Conservation (phyloP, 2,797 vertebrate species). For the Cyprinella venusta region DNA sequence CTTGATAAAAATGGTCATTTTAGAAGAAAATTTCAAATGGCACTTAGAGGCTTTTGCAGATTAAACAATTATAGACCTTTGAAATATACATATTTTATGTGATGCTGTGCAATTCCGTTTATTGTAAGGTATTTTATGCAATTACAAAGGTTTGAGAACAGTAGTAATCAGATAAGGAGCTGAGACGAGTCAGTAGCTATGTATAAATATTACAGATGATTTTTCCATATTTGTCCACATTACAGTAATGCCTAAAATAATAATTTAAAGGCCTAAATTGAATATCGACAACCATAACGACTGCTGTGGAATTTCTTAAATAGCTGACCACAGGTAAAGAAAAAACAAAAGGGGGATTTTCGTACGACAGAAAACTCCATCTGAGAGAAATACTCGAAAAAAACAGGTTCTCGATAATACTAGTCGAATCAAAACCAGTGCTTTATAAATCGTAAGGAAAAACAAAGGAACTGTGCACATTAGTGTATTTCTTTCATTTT, state of each 20-base stretch:
- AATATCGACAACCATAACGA: neutral
- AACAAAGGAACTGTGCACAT: neutral
- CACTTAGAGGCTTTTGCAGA: too few species aligned
- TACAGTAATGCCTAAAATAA: neutral
- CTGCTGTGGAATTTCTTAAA: neutral
- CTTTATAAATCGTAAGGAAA: neutral
- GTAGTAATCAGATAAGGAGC: neutral
- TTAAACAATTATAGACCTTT: neutral
- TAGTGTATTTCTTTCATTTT: neutral
- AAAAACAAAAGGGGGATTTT: neutral
- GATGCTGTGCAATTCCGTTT: neutral
- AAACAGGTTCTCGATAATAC: neutral
- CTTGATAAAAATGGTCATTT: too few species aligned
- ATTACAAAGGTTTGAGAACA: neutral
- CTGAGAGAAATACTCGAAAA: neutral
- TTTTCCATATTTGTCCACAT: neutral
- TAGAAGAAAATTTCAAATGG: too few species aligned
- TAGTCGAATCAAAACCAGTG: neutral
- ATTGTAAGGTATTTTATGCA: neutral
- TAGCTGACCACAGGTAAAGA: neutral
- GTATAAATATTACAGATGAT: neutral
- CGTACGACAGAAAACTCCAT: neutral
- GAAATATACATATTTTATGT: too few species aligned
- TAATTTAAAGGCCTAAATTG: neutral
- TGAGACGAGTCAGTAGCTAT: neutral